These are phyloP conservation scores for Catocala nupta DNA, from an alignment of 2,888 invertebrate genomes.

Conservation along the genomic window DNA sequence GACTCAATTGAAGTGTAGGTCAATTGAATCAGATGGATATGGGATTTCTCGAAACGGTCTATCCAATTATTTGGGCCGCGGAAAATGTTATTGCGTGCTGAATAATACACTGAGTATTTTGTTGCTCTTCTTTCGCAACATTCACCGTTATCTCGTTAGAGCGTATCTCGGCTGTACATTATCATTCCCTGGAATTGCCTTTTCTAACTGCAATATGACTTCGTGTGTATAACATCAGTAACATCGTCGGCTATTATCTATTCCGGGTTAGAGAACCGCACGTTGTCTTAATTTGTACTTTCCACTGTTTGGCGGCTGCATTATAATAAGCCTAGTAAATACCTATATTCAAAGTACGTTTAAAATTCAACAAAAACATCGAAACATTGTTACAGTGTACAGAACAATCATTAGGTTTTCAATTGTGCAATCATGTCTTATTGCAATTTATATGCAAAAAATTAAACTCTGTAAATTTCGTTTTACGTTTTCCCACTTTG, in stretches of 20 bases:
- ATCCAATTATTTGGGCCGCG: slow-evolving; percentile 48
- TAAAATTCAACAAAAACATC: not conserved
- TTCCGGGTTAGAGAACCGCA: slow-evolving; percentile 15
- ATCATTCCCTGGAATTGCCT: slow-evolving; percentile 43
- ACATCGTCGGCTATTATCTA: slow-evolving; percentile 30
- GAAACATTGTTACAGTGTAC: slow-evolving; percentile 26
- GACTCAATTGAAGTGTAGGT: slow-evolving; percentile 19
- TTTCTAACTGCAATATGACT: slow-evolving; percentile 37
- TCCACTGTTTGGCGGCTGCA: not conserved
- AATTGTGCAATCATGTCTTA: slow-evolving; percentile 20
- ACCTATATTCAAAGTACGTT: not conserved
- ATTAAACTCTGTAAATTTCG: not conserved
- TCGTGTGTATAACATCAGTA: slow-evolving; percentile 31
- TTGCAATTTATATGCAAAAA: not conserved
- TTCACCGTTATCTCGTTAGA: slow-evolving; percentile 41
- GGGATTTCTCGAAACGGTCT: slow-evolving; percentile 42
- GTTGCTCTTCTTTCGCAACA: slow-evolving; percentile 30
- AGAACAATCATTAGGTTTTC: slow-evolving; percentile 33
- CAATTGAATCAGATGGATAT: slow-evolving; percentile 39
- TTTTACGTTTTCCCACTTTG: not conserved
- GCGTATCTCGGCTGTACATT: slow-evolving; percentile 36
- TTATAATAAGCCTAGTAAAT: not conserved
- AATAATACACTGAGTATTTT: slow-evolving; percentile 45
- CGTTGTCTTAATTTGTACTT: not conserved
- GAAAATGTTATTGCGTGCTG: slow-evolving; percentile 43